Percentiles rank a stretch among this genome's conserved stretches.
These are phyloP conservation scores for Meriones unguiculatus DNA, from an alignment of 2,113 vertebrate species.

Conservation along the genomic window DNA sequence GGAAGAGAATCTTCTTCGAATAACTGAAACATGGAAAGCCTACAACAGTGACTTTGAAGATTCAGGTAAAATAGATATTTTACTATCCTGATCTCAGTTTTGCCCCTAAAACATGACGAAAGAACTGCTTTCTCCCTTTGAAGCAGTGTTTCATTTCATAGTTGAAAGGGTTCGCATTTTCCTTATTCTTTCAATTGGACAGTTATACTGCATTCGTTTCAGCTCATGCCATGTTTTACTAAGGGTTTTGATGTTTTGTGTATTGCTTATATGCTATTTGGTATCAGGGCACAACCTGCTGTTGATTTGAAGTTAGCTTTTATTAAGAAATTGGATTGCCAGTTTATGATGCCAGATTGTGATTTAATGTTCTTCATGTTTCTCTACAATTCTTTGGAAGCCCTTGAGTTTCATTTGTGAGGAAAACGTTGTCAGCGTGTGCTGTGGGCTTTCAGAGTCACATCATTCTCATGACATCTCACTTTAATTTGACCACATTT, in stretches of 20 bases:
- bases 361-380: background rate
- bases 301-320: background rate
- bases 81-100: background rate
- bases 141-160: background rate
- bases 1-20: constrained; percentile 95
- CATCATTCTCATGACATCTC: background rate
- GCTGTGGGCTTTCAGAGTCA: background rate
- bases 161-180: background rate
- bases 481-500: no score
- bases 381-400: background rate
- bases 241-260: background rate
- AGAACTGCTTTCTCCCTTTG: background rate
- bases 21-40: constrained; percentile 94
- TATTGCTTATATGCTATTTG: accelerated
- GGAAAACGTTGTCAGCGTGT: background rate
- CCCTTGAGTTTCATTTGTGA: background rate
- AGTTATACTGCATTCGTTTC: background rate
- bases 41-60: constrained; percentile 97
- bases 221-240: background rate
- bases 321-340: background rate
- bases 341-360: background rate
- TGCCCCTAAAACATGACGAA: background rate
- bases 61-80: constrained; percentile 89
- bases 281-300: background rate
- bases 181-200: background rate